Base-by-base conservation (phyloP, 2,113 vertebrate genomes). In the Petaurus breviceps region DNA sequence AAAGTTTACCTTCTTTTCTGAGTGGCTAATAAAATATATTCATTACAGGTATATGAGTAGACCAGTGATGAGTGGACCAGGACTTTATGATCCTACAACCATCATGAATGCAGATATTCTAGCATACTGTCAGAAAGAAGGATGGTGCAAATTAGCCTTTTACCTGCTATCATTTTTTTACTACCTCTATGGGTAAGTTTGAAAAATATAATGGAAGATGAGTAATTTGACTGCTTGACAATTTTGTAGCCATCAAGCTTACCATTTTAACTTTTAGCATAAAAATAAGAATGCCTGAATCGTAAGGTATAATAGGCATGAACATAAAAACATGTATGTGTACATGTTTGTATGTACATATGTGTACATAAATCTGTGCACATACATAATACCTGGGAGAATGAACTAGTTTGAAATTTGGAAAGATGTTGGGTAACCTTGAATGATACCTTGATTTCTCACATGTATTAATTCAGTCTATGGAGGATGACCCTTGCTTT, bases 151-250 rank as follows among this genome's bases (percentile, higher is more conserved):
- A 98, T 99, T 99, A 98, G 99, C 99, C 53, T 99, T 99, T 98
- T 99, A 99, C 98, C 99, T 99, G 95, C 99, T 99, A 92, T 99
- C 99, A 0, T 99, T 99, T 99, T 99, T 99, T 99, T 99, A 99
- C 99, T 99, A 99, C 99, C 99, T 99, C 97, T 99, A 99, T 26
- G 99, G 99, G 99, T 99, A 99, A 98, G 98, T 98, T 95, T 57
- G 51, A 97, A 97, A 93, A 93, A n/a, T 25, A 84, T 93, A 91
- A 90, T 92, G 49, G 95, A 94, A 94, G 37, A 24, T 31, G 51
- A 53, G 94, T 93, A 8, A 46, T 26, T 92, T 90, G 68, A 68
- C 51, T 77, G 6, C 11, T 11, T n/a, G 31, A 90, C 77, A 90
- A 23, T 47, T 94, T 89, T 92, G 47, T 9, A 95, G 61, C 37